Conservation (phyloP, 2,113 vertebrate genomes). For the Antennarius striatus region DNA sequence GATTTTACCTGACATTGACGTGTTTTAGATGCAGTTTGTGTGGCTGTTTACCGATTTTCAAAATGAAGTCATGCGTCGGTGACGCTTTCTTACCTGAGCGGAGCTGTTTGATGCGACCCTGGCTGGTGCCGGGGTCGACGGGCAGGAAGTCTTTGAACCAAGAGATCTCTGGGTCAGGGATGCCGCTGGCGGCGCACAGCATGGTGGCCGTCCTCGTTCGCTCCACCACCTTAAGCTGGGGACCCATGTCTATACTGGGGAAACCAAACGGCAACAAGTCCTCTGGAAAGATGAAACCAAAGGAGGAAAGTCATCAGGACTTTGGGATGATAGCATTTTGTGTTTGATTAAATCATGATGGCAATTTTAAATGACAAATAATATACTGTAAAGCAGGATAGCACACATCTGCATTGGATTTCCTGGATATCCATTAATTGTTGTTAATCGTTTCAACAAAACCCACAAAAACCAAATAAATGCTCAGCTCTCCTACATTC, state of each 20-base stretch:
- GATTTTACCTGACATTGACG: conserved; percentile 47
- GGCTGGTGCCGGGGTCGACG: conserved; percentile 88
- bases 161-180: conserved; percentile 96
- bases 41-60: too few species aligned
- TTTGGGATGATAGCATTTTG: not conserved
- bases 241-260: conserved; percentile 99
- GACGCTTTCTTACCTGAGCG: conserved; percentile 85
- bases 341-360: too few species aligned
- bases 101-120: conserved; percentile 94
- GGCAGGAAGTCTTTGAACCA: conserved; percentile 99
- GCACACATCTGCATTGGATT: too few species aligned
- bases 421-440: too few species aligned
- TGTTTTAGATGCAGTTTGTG: not conserved
- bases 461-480: too few species aligned
- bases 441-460: too few species aligned
- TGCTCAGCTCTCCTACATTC: too few species aligned
- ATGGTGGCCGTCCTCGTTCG: conserved; percentile 93
- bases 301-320: conserved; percentile 1
- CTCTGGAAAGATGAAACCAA: conserved; percentile 78
- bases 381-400: too few species aligned
- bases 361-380: too few species aligned
- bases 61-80: too few species aligned
- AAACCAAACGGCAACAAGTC: conserved; percentile 93
- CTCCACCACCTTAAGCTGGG: conserved; percentile 98
- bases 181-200: conserved; percentile 95